Evolutionary conservation across 2,113 vertebrate genomes (phyloP), one percentile per base, ranked within the genome.

Genomic region (Eulacestoma nigropectus): DNA sequence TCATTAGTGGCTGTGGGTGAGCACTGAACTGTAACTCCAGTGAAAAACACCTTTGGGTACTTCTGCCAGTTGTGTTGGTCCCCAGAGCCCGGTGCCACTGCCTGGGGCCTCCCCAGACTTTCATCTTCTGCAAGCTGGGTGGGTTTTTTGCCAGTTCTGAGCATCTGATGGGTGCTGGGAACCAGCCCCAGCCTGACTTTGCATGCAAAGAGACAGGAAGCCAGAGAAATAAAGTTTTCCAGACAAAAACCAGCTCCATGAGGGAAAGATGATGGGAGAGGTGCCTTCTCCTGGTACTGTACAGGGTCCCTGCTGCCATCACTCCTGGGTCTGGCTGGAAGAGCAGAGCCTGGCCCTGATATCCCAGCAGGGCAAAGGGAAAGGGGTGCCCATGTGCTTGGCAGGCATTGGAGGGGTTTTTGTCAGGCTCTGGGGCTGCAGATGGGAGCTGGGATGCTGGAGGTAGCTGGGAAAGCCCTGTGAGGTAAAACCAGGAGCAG

Each of bases 11-110:
- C 39, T 80, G 46, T 1, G 13, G 46, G 65, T 1, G 13, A 82
- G 95, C 94, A 93, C 84, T 85, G 82, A 94, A 52, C 85, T 88
- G 92, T 29, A 53, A 90, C 50, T 90, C 46, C 26, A 73, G n/a
- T 22, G 46, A 79, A 76, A 95, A 95, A 69, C 92, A 93, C 50
- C 21, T 90, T 32, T 11, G 67, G 84, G 88, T 91, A 21, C 85
- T 83, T 76, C 53, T 93, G 82, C 85, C 94, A 62, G 12, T 29
- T 0, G 0, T 20, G 44, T 9, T 46, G 82, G 78, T 94, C 88
- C 92, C 92, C 84, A 96, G 92, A 69, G 90, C 49, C 75, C 0
- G 0, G 13, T 89, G 22, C 64, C 53, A 68, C 21, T 65, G 73
- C 73, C 32, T 0, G 75, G 74, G 96, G 49, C 87, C 78, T 79